phyloP scores from a whole-genome alignment of 2,888 invertebrate species.

The Colostygia pectinataria region DNA sequence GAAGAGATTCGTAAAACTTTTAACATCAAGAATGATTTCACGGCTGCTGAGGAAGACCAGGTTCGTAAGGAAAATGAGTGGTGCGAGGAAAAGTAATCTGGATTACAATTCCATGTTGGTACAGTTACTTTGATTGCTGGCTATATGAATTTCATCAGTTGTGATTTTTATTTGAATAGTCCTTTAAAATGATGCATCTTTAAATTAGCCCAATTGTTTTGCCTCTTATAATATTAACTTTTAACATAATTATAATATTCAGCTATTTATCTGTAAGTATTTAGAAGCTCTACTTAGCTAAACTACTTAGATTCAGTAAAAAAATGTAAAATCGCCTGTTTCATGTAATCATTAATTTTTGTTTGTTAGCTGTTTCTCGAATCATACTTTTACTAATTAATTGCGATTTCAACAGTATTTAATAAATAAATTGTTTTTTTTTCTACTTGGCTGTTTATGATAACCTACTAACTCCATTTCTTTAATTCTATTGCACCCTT shows the following conservation, averaged over 20 bases:
- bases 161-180: slow-evolving; percentile 8
- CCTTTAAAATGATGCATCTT: not conserved
- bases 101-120: not conserved
- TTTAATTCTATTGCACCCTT: too few relatives aligned
- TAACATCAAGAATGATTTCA: slow-evolving; percentile 98
- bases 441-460: not conserved
- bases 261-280: too few relatives aligned
- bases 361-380: too few relatives aligned
- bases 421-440: slow-evolving; percentile 4
- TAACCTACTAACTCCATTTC: too few relatives aligned
- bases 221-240: too few relatives aligned
- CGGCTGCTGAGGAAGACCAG: slow-evolving; percentile 98
- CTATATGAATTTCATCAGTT: slow-evolving; percentile 1
- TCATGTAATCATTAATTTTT: too few relatives aligned
- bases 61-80: slow-evolving; percentile 98
- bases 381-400: too few relatives aligned
- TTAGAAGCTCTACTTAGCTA: too few relatives aligned
- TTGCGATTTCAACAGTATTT: not conserved
- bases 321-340: too few relatives aligned
- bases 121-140: not conserved
- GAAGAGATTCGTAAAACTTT: slow-evolving; percentile 98
- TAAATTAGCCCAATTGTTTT: too few relatives aligned
- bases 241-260: too few relatives aligned
- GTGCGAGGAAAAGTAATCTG: slow-evolving; percentile 91
- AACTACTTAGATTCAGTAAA: too few relatives aligned